These are phyloP conservation scores for Chaetophractus vellerosus DNA, from an alignment of 2,797 vertebrate species.

Conservation along the genomic window DNA sequence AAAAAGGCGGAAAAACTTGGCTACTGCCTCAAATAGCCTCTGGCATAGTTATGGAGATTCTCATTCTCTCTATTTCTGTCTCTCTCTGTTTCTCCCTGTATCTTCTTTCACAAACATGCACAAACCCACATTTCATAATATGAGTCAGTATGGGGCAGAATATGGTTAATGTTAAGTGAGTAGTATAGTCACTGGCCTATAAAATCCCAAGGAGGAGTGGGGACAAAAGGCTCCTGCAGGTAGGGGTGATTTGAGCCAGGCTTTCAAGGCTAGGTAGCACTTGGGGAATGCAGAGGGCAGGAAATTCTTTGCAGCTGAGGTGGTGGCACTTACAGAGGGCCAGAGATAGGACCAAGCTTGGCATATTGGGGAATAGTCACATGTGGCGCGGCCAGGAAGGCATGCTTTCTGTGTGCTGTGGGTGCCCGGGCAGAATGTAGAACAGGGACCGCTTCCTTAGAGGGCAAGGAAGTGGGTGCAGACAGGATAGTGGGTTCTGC, in stretches of 20 bases:
- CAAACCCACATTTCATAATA: background rate
- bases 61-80: background rate
- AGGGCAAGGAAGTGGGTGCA: background rate
- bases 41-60: background rate
- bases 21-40: background rate
- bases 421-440: background rate
- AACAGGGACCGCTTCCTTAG: background rate
- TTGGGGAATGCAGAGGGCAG: background rate
- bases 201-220: background rate
- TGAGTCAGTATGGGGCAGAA: background rate
- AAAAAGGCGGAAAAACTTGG: background rate
- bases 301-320: background rate
- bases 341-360: background rate
- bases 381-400: background rate
- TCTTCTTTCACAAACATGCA: background rate
- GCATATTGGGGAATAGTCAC: background rate
- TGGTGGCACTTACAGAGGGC: background rate
- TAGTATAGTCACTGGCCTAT: background rate
- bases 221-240: background rate
- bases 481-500: background rate
- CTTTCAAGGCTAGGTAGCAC: background rate
- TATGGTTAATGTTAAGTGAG: background rate
- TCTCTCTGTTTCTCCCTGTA: background rate
- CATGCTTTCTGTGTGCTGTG: background rate
- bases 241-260: background rate